A percentile compares a stretch with the other conserved stretches of the same genome.
Conservation (phyloP, 35 echinoderm and acorn worm species). For the Apostichopus parvimensis region DNA sequence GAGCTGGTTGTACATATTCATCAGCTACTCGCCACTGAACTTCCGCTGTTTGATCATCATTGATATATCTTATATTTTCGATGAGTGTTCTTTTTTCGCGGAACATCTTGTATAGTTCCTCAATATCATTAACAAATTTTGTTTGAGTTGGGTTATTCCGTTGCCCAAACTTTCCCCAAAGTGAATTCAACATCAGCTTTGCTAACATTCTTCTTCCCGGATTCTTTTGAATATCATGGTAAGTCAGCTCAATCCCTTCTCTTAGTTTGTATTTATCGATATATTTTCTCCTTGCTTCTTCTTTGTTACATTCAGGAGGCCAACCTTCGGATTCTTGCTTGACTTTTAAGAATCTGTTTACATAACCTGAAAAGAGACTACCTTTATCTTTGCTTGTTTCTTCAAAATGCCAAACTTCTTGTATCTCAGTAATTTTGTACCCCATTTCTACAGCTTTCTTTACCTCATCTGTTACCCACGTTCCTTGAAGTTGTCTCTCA, state of each 20-base stretch:
- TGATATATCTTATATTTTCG: slow-evolving; percentile 13
- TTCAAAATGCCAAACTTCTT: slow-evolving; percentile 85
- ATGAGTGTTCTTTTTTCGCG: not conserved
- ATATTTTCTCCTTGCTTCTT: not conserved
- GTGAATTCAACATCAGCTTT: slow-evolving; percentile 52
- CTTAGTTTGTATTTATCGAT: not conserved
- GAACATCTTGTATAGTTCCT: not conserved
- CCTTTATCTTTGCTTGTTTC: slow-evolving; percentile 13
- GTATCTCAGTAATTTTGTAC: slow-evolving; percentile 48
- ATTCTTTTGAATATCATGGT: not conserved
- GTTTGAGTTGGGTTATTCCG: slow-evolving; percentile 20
- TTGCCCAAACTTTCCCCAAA: slow-evolving; percentile 67
- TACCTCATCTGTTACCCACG: slow-evolving; percentile 60
- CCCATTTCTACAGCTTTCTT: slow-evolving; percentile 68
- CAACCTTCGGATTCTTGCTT: slow-evolving; percentile 70
- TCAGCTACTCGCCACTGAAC: slow-evolving; percentile 36
- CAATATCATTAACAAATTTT: not conserved
- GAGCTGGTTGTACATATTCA: not conserved
- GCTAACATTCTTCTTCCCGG: slow-evolving; percentile 7
- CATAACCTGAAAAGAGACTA: slow-evolving; percentile 64
- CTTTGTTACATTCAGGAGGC: slow-evolving; percentile 6
- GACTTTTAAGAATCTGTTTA: slow-evolving; percentile 66
- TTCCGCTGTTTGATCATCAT: slow-evolving; percentile 15
- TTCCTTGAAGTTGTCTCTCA: slow-evolving; percentile 34
- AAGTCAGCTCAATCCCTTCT: not conserved